These are phyloP conservation scores for Colletes gigas DNA, from an alignment of 1,140 invertebrate species.

Conservation along the genomic window DNA sequence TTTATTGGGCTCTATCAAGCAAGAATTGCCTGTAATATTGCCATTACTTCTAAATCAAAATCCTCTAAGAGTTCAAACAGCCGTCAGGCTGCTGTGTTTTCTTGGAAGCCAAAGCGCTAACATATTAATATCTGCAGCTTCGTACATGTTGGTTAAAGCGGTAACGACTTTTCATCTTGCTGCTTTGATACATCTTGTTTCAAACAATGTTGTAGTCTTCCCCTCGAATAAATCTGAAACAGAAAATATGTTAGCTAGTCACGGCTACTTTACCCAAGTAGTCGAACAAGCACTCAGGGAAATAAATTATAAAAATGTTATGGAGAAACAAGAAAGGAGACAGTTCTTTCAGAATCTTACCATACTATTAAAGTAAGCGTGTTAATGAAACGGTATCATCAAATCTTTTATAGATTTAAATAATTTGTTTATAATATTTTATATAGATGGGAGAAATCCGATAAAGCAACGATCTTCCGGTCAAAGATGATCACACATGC, in stretches of 20 bases:
- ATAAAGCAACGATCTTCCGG: conserved; percentile 74
- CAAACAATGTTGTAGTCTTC: conserved; percentile 79
- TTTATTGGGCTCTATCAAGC: conserved; percentile 73
- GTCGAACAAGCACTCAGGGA: conserved; percentile 79
- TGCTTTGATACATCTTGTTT: conserved; percentile 79
- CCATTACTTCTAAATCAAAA: conserved; percentile 74
- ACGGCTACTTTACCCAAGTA: conserved; percentile 81
- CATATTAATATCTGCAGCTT: conserved; percentile 74
- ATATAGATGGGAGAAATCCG: conserved; percentile 81
- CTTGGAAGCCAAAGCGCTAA: conserved; percentile 75
- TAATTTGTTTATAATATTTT: conserved; percentile 5
- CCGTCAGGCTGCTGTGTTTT: conserved; percentile 78
- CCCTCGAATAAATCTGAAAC: conserved; percentile 78
- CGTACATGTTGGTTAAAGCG: conserved; percentile 76
- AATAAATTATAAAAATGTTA: conserved; percentile 68
- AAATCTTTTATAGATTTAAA: neutral
- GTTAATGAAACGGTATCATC: neutral
- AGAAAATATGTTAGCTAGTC: conserved; percentile 75
- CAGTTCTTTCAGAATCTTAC: conserved; percentile 81
- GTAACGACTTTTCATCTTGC: conserved; percentile 78
- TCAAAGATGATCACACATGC: conserved; percentile 79
- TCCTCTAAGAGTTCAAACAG: conserved; percentile 79
- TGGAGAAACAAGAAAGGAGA: conserved; percentile 58
- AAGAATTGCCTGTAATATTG: conserved; percentile 73
- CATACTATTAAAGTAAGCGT: conserved; percentile 77